Evolutionary conservation across 2,113 vertebrate genomes (phyloP), one percentile per base, ranked within the genome.

Genomic region (Marmota monax): DNA sequence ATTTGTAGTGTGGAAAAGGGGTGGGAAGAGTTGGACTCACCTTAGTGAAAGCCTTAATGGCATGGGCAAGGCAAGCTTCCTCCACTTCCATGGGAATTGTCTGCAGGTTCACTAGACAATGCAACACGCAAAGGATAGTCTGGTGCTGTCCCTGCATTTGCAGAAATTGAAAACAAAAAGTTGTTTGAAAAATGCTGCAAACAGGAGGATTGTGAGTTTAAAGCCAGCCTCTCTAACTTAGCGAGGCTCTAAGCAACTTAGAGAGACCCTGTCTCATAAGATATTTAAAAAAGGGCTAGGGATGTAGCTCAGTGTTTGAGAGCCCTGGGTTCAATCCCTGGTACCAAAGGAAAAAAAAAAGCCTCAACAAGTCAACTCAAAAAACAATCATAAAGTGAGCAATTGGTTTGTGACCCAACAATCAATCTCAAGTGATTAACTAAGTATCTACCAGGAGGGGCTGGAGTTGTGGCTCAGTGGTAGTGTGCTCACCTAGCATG

Each of bases 1-100:
- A 69, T 61, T 0, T 45, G 37, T 45, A 58, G 22, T 37, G 37
- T 42, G 32, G 17, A 20, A 20, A 13, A 32, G 22, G 45, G 22
- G 25, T 18, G 48, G 17, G 65, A 4, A 53, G 80, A 45, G 4
- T 4, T 18, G 16, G 65, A 98, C 99, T 98, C 98, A 99, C 99
- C 99, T 99, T 99, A 42, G 99, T 99, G 97, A 99, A 99, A 77
- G 99, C 99, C 98, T 98, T 98, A 97, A 99, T 99, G 94, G 99
- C 99, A 6, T 98, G 99, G 90, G 98, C 96, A 70, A 99, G 98
- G 95, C 99, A 98, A 91, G 98, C 98, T 3, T 98, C 99, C 97
- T 99, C 99, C 97, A 99, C 97, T 0, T 99, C 98, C 56, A 96
- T 90, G n/a, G 99, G 99, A 17, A 99, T 97, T 0, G 97, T 97